phyloP scores from a whole-genome alignment of 1,140 invertebrate genomes.

The Drosophila orosa region DNA sequence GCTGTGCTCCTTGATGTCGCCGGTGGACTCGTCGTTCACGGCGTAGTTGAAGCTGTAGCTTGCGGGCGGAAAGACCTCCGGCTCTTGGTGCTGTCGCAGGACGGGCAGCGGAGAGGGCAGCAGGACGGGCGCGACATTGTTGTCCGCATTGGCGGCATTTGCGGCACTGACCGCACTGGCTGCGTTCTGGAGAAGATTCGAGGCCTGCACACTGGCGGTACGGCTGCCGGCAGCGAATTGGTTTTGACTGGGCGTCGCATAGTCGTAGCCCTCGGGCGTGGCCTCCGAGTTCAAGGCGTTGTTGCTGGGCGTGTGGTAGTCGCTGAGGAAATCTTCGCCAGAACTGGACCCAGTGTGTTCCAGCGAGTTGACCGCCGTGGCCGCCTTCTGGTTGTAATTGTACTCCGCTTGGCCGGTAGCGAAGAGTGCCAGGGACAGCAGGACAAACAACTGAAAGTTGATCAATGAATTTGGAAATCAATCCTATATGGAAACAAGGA shows the following conservation, averaged over 20 bases:
- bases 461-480: not conserved
- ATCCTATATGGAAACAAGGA: not conserved
- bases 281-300: constrained; percentile 59
- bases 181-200: constrained; percentile 45
- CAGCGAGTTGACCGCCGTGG: constrained; percentile 35
- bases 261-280: constrained; percentile 66
- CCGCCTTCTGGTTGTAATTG: constrained; percentile 45
- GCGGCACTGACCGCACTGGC: constrained; percentile 25
- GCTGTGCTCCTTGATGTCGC: constrained; percentile 70
- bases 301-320: constrained; percentile 53
- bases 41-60: constrained; percentile 66
- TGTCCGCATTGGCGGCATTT: constrained; percentile 5
- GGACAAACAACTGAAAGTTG: constrained; percentile 41
- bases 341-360: constrained; percentile 39
- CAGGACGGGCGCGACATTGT: constrained; percentile 9
- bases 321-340: constrained; percentile 58
- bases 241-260: constrained; percentile 20
- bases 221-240: constrained; percentile 40
- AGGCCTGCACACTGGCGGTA: constrained; percentile 30
- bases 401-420: constrained; percentile 48
- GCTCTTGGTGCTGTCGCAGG: constrained; percentile 29
- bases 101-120: constrained; percentile 48
- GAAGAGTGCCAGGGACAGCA: constrained; percentile 42
- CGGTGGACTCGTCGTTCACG: constrained; percentile 63
- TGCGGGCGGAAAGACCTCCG: constrained; percentile 58